Base-by-base conservation (phyloP, 1,140 invertebrate species). In the Orchestia grillus region DNA sequence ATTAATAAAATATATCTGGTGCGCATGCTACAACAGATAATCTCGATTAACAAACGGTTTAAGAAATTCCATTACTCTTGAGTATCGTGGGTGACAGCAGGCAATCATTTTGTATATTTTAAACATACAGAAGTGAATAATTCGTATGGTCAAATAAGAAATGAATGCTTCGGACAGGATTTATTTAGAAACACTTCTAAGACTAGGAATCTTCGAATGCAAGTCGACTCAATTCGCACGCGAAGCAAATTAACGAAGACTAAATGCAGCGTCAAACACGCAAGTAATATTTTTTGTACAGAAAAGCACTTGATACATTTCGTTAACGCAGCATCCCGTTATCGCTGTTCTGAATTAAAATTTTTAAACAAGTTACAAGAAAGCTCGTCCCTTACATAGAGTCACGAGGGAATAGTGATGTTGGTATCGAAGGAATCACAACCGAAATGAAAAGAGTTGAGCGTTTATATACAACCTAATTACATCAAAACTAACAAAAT, bases 151-250 rank as follows among this genome's bases (percentile, higher is more conserved):
- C 1, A 90, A 90, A 90, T 90, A 90, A 90, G 16, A 90, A 42
- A 42, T 19, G 41, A 4, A 90, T 15, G 88, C 6, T 42, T 90
- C 16, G 36, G 88, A 8, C 36, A 90, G 43, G 43, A 44, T 90
- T 90, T 90, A 90, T 90, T 90, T 43, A 8, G 36, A 90, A 90
- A 41, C 43, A 19, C 41, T 4, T 90, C 36, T 42, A 42, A 90
- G 88, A 42, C 88, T 90, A 90, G 88, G 43, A 42, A 42, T 90
- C 88, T 90, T 90, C 88, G 88, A 90, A 90, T 44, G 88, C 4
- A 42, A 41, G 43, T 90, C 88, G 88, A 42, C 88, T 42, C 1
- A 41, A 11, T 90, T 90, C 88, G 88, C 88, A 90, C 15, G 41
- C 43, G 41, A 90, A 90, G 43, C 43, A 4, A 44, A 44, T 90